These are phyloP conservation scores for Rhagonycha fulva DNA, from an alignment of 2,888 invertebrate genomes.

Conservation along the genomic window DNA sequence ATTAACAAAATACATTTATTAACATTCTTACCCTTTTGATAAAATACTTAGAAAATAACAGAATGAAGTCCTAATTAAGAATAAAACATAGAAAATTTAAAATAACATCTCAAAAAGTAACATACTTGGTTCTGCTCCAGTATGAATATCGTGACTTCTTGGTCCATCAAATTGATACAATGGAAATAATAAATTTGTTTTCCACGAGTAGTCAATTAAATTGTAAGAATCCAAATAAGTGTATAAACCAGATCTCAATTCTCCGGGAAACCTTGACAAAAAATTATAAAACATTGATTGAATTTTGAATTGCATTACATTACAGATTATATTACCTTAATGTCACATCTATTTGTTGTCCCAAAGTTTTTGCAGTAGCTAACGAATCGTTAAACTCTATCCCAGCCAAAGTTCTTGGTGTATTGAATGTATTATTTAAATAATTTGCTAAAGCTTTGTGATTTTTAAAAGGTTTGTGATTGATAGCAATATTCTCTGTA, in stretches of 20 bases:
- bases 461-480: not conserved
- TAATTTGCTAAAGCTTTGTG: not conserved
- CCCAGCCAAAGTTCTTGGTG: not conserved
- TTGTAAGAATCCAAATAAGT: not conserved
- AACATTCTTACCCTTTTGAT: no score
- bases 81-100: not conserved
- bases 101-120: not conserved
- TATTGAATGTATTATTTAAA: not conserved
- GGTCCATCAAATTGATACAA: constrained; percentile 37
- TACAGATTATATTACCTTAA: not conserved
- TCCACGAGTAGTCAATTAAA: constrained; percentile 59
- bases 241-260: not conserved
- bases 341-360: not conserved
- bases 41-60: no score
- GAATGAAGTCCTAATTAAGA: no score
- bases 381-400: not conserved
- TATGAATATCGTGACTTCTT: constrained; percentile 13
- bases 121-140: constrained; percentile 29
- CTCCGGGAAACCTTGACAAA: not conserved
- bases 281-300: not conserved
- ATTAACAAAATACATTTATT: no score
- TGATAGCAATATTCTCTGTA: not conserved
- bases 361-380: not conserved
- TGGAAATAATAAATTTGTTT: constrained; percentile 65
- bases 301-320: not conserved